Base-by-base conservation (phyloP, 2,113 vertebrate genomes). In the Onychorhynchus coronatus region DNA sequence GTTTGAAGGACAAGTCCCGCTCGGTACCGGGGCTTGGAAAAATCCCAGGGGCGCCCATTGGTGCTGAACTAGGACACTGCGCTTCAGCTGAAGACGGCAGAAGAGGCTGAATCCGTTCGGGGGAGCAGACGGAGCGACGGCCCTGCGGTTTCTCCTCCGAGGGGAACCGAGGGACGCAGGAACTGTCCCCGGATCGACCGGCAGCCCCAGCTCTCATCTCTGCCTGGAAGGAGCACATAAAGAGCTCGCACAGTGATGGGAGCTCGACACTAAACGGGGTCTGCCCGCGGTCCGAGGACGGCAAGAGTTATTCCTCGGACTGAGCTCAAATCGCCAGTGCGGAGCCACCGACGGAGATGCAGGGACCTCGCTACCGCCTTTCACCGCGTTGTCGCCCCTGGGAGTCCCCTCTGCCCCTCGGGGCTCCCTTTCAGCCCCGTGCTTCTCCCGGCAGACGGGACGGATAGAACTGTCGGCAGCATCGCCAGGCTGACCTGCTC, bases 291-390 rank as follows among this genome's bases (percentile, higher is more conserved):
- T 7, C 24, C 31, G 14, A 66, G 31, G 35, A 46, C 24, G 4
- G n/a, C 5, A 1, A 8, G 23, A 62, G 25, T 20, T 59, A 6
- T 15, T 62, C 28, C 25, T 47, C 13, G 9, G 37, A 75, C 11
- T 0, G 7, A 82, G 14, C 7, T 23, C 30, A 35, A 35, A 56
- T 5, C 3, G 7, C 23, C 52, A 8, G 3, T 2, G 1, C 9
- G 6, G 58, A 90, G 39, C 30, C 2, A 4, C 41, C 15, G 6
- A 27, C 9, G 6, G 47, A 25, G 23, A 5, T 5, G 37, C 39
- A 53, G 39, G 28, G 10, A 80, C 5, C 10, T 8, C 17, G 1
- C 5, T 30, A 14, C 3, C 11, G 9, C 44, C 19, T 27, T 25
- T 37, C n/a, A 5, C 58, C 5, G 1, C 13, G 3, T 8, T n/a